Percentiles rank a stretch among this genome's conserved stretches.
Evolutionary conservation across 1,140 invertebrate species (phyloP).

Genomic region (Lepidurus arcticus): DNA sequence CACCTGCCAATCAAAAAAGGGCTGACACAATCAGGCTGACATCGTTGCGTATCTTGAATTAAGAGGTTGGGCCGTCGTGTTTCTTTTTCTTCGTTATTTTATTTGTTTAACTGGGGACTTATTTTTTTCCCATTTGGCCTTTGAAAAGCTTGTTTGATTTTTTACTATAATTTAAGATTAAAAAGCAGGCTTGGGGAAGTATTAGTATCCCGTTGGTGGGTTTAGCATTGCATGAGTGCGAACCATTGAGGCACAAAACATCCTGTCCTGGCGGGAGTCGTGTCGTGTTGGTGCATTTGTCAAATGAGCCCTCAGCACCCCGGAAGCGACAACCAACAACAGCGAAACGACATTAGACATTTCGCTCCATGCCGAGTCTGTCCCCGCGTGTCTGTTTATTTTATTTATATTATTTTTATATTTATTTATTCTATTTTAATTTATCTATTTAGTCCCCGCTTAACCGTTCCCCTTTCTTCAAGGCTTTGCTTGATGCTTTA

Average conservation of each 20-base stretch:
- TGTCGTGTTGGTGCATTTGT: constrained; percentile 18
- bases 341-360: constrained; percentile 19
- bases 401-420: background rate
- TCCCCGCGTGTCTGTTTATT: background rate
- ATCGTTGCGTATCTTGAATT: background rate
- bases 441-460: background rate
- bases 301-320: constrained; percentile 20
- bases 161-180: background rate
- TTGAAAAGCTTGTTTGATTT: background rate
- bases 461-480: background rate
- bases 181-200: background rate
- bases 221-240: background rate
- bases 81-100: background rate
- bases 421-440: background rate
- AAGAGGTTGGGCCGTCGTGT: background rate
- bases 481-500: too few relatives aligned
- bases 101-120: background rate
- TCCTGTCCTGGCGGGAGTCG: constrained; percentile 13
- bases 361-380: constrained; percentile 13
- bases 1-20: background rate
- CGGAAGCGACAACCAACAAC: constrained; percentile 20
- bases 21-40: background rate
- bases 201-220: constrained; percentile 2
- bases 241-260: constrained; percentile 10
- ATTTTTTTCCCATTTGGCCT: background rate